phyloP scores from a whole-genome alignment of 2,797 vertebrate genomes.

The Sciurus vulgaris region DNA sequence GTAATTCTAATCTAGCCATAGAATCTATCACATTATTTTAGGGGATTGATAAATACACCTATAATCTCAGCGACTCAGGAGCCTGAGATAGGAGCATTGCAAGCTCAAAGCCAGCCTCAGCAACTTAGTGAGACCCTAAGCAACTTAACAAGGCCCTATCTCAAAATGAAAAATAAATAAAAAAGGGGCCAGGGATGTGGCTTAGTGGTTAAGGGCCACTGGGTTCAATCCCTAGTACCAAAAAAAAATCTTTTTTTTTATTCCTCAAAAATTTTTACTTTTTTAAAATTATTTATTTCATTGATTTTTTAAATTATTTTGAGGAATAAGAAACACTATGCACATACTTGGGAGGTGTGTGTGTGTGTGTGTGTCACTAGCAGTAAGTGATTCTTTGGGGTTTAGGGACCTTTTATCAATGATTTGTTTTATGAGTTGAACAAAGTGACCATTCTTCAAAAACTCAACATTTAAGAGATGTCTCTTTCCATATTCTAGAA shows the following conservation, averaged over 20 bases:
- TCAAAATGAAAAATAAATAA: too few relatives aligned
- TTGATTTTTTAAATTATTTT: conserved; percentile 23
- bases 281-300: background rate
- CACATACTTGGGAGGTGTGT: background rate
- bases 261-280: background rate
- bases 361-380: conserved; percentile 59
- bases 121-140: too few relatives aligned
- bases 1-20: conserved; percentile 47
- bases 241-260: background rate
- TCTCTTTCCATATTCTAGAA: conserved; percentile 82
- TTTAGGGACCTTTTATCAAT: conserved; percentile 75
- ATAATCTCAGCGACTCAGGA: too few relatives aligned
- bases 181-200: too few relatives aligned
- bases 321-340: background rate
- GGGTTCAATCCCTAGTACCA: too few relatives aligned
- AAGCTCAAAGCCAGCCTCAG: too few relatives aligned
- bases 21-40: conserved; percentile 62
- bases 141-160: too few relatives aligned
- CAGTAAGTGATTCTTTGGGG: conserved; percentile 73
- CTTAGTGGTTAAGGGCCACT: too few relatives aligned
- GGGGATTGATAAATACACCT: background rate
- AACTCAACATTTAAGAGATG: conserved; percentile 82
- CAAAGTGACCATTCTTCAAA: conserved; percentile 83
- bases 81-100: too few relatives aligned
- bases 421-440: conserved; percentile 81